phyloP scores from a whole-genome alignment of 2,888 invertebrate species.

The Megaustenia siamemsis region DNA sequence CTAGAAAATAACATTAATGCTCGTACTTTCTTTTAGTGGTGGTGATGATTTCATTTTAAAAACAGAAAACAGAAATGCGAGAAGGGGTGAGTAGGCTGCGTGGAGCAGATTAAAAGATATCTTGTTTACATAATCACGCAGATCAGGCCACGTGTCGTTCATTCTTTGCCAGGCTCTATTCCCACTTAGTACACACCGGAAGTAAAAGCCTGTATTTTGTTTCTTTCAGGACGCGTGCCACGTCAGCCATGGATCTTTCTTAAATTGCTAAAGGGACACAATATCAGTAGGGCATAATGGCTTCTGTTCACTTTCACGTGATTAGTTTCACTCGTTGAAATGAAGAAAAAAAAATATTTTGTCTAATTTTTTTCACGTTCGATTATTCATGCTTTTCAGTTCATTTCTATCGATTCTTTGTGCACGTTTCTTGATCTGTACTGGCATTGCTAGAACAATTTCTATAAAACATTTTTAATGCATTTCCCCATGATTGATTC shows the following conservation, averaged over 20 bases:
- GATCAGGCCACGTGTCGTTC: not conserved
- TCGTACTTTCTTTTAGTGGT: too few species aligned
- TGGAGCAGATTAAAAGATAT: not conserved
- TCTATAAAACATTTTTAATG: too few species aligned
- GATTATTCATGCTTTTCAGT: not conserved
- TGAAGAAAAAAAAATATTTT: not conserved
- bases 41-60: too few species aligned
- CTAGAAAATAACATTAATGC: too few species aligned
- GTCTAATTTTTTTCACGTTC: not conserved
- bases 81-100: too few species aligned
- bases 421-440: not conserved
- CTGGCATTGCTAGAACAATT: too few species aligned
- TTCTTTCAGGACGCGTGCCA: not conserved
- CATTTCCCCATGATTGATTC: too few species aligned
- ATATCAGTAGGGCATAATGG: not conserved
- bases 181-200: not conserved
- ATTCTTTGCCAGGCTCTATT: slow-evolving; percentile 1
- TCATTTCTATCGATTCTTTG: not conserved
- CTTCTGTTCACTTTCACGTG: not conserved
- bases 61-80: too few species aligned
- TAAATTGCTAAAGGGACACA: not conserved
- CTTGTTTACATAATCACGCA: slow-evolving; percentile 19
- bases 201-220: slow-evolving; percentile 1
- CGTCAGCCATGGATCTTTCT: not conserved
- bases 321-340: not conserved